Conservation (phyloP, 2,113 vertebrate genomes). For the Hydrochoerus hydrochaeris region DNA sequence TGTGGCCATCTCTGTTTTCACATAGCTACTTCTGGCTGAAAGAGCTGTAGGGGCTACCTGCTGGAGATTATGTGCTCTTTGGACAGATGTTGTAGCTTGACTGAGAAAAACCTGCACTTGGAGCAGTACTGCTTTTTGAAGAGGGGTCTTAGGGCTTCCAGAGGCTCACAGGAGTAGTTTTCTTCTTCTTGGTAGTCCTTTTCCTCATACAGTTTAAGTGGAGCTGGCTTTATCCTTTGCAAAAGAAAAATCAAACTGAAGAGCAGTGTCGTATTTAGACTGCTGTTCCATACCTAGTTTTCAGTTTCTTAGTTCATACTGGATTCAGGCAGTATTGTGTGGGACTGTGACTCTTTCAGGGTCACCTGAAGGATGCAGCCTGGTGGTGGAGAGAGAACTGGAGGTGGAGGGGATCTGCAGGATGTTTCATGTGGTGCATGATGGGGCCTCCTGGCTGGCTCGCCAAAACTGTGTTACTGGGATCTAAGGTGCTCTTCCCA, state of each 20-base stretch:
- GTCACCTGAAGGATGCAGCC: not conserved
- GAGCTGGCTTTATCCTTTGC: not conserved
- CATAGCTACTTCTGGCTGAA: not conserved
- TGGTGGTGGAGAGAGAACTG: not conserved
- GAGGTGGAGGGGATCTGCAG: not conserved
- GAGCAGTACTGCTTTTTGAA: not conserved
- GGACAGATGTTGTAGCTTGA: not conserved
- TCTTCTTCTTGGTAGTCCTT: not conserved
- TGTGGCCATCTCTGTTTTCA: not conserved
- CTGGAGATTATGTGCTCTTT: not conserved
- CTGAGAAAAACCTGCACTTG: not conserved
- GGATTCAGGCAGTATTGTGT: not conserved
- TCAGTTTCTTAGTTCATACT: not conserved
- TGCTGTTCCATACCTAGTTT: not conserved
- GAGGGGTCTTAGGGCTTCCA: not conserved
- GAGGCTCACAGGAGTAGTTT: not conserved
- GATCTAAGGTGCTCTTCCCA: not conserved
- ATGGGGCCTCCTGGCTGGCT: not conserved
- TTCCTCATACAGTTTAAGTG: not conserved
- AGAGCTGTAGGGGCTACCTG: not conserved
- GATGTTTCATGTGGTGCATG: no score
- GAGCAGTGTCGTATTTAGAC: not conserved
- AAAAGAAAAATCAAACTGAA: not conserved
- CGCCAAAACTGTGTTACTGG: not conserved
- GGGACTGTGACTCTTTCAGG: not conserved